Evolutionary conservation across 2,113 vertebrate genomes (phyloP).

Genomic region (Rattus rattus): DNA sequence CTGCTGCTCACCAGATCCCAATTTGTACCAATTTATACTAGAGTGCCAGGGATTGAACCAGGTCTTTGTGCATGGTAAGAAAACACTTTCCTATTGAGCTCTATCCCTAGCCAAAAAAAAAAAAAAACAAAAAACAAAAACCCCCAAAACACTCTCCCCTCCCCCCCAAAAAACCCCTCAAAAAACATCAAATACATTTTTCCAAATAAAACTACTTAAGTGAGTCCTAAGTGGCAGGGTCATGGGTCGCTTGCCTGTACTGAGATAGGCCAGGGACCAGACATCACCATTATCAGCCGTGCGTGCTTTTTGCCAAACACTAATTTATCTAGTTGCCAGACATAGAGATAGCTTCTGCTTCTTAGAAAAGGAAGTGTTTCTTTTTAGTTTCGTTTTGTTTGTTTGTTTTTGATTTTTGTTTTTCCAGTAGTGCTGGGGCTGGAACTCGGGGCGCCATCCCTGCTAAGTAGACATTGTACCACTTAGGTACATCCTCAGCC

Average conservation of each 20-base stretch:
- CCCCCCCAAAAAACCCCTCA: too few species aligned
- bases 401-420: not conserved
- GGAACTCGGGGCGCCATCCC: not conserved
- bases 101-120: not conserved
- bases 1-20: not conserved
- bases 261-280: not conserved
- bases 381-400: not conserved
- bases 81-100: not conserved
- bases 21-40: not conserved
- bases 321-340: not conserved
- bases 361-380: not conserved
- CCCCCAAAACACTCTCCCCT: too few species aligned
- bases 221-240: not conserved
- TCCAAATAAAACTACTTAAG: not conserved
- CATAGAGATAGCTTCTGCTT: not conserved
- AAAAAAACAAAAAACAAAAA: not conserved
- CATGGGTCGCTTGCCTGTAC: not conserved
- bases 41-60: not conserved
- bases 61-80: not conserved
- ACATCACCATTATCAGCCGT: not conserved
- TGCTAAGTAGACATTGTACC: too few species aligned
- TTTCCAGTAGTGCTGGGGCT: too few species aligned
- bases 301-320: not conserved
- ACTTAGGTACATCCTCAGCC: not conserved
- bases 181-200: not conserved